Evolutionary conservation across 2,113 vertebrate genomes (phyloP).

Genomic region (Eleginops maclovinus): DNA sequence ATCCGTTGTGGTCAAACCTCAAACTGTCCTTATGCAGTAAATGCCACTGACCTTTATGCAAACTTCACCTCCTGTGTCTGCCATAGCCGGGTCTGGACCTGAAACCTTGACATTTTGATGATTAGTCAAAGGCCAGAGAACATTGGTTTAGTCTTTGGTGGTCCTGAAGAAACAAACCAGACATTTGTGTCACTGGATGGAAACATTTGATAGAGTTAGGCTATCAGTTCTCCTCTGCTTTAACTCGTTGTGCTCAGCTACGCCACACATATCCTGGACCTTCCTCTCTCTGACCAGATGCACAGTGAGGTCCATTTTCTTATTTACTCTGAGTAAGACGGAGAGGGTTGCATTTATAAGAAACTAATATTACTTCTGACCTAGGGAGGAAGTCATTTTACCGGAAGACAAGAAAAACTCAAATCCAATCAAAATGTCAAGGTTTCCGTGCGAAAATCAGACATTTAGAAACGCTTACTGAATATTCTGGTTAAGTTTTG

Average conservation of each 20-base stretch:
- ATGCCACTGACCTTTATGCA: background rate
- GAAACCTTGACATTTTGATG: constrained; percentile 42
- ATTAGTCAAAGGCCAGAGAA: background rate
- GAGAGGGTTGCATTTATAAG: background rate
- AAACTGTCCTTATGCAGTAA: constrained; percentile 24
- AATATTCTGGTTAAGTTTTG: background rate
- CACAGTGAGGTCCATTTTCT: background rate
- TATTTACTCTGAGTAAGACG: background rate
- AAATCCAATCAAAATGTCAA: constrained; percentile 36
- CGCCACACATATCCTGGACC: background rate
- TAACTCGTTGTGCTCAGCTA: background rate
- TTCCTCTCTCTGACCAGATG: background rate
- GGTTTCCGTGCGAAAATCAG: background rate
- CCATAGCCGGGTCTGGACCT: constrained; percentile 17
- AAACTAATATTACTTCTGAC: background rate
- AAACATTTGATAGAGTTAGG: background rate
- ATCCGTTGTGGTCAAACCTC: background rate
- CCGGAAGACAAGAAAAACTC: background rate
- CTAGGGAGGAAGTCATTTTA: background rate
- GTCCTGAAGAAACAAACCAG: background rate
- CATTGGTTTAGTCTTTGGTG: background rate
- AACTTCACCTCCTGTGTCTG: constrained; percentile 34
- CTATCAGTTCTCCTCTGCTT: background rate
- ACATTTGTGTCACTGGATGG: background rate
- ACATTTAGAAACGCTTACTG: background rate